Conservation (phyloP, 2,888 invertebrate genomes). For the Coenonympha glycerion region DNA sequence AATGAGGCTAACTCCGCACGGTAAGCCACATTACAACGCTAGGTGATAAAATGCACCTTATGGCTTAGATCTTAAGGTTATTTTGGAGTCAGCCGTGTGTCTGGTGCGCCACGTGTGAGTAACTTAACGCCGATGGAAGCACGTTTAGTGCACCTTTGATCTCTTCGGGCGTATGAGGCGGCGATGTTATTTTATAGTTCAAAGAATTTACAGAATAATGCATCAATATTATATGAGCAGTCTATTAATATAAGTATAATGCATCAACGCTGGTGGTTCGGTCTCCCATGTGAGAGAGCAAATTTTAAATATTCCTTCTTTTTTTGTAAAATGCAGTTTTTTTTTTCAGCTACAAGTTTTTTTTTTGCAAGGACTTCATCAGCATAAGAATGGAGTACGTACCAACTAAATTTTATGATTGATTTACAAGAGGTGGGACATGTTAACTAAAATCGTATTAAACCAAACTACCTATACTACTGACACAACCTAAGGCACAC, state of each 20-base stretch:
- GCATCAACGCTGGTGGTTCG: background rate
- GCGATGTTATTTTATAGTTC: conserved; percentile 33
- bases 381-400: too few relatives aligned
- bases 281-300: too few relatives aligned
- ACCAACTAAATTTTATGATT: too few relatives aligned
- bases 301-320: too few relatives aligned
- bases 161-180: conserved; percentile 29
- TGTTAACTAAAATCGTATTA: too few relatives aligned
- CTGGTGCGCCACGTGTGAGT: conserved; percentile 18
- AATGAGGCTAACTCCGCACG: conserved; percentile 22
- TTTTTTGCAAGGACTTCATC: too few relatives aligned
- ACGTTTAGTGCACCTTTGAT: conserved; percentile 38
- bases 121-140: conserved; percentile 32
- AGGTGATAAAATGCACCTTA: conserved; percentile 7
- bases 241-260: background rate
- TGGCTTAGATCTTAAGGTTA: background rate
- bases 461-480: too few relatives aligned
- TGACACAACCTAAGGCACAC: too few relatives aligned
- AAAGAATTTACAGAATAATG: conserved; percentile 25
- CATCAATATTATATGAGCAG: conserved; percentile 7
- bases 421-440: too few relatives aligned
- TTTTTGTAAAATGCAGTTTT: too few relatives aligned
- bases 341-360: too few relatives aligned
- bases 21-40: conserved; percentile 14
- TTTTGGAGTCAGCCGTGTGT: background rate